phyloP scores from a whole-genome alignment of 2,113 vertebrate genomes.

The Nothobranchius furzeri region DNA sequence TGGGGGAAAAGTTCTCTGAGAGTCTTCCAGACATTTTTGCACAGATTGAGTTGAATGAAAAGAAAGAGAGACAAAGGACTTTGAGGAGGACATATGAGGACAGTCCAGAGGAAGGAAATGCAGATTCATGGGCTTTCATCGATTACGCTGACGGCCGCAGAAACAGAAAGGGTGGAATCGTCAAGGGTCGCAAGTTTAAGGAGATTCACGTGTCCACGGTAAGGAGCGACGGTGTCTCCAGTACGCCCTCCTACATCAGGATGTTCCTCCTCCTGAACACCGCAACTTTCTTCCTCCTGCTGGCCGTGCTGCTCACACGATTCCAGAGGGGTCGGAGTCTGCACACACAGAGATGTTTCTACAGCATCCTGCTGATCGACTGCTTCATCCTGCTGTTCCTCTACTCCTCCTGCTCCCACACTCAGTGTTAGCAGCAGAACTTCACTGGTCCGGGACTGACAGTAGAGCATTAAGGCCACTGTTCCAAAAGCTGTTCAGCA shows the following conservation, averaged over 20 bases:
- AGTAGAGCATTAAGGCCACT: neutral
- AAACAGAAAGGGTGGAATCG: constrained; percentile 74
- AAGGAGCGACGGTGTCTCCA: constrained; percentile 74
- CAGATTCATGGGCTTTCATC: constrained; percentile 88
- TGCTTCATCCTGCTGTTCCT: constrained; percentile 93
- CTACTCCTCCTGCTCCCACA: constrained; percentile 92
- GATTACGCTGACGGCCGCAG: constrained; percentile 87
- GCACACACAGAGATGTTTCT: constrained; percentile 90
- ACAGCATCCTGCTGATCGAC: constrained; percentile 89
- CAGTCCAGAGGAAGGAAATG: constrained; percentile 85
- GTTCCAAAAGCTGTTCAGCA: too few species aligned
- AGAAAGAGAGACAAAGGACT: constrained; percentile 86
- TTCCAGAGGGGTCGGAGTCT: constrained; percentile 89
- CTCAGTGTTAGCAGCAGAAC: constrained; percentile 83
- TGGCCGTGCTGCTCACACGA: constrained; percentile 89
- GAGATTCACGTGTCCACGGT: constrained; percentile 75
- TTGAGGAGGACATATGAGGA: constrained; percentile 87
- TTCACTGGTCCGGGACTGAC: constrained; percentile 55
- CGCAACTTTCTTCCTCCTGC: constrained; percentile 91
- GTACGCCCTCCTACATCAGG: constrained; percentile 87
- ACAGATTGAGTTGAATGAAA: constrained; percentile 92
- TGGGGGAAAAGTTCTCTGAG: constrained; percentile 86
- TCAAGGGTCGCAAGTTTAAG: constrained; percentile 78
- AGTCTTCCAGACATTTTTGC: constrained; percentile 91
- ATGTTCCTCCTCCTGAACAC: constrained; percentile 95